Evolutionary conservation across 2,888 invertebrate species (phyloP), one percentile per base, ranked within the genome.

Genomic region (Phoenoteleia sp.): DNA sequence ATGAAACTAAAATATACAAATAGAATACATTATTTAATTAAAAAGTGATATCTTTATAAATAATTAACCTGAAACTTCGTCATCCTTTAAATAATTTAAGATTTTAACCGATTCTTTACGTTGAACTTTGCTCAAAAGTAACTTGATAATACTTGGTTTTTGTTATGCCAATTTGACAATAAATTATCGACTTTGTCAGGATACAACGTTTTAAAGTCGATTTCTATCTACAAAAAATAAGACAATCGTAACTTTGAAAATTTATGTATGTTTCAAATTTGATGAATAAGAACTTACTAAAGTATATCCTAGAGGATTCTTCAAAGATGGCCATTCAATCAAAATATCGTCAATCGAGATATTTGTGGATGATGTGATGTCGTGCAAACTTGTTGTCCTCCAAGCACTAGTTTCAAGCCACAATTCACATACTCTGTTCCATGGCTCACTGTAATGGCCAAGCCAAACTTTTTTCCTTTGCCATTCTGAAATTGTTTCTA

Each of bases 301-400:
- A 25, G 42, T 42, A 27, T 64, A 15, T 27, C 64, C 47, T 11
- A 45, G 25, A 25, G 64, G 64, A 64, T 64, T 42, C 27, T 64
- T 64, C 11, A 64, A 25, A 15, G 25, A 11, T 9, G 64, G 27
- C 64, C 64, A 64, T 3, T 45, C 27, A n/a, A 17, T 25, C 7
- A 64, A n/a, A 45, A 64, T 64, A 2, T 45, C 47, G n/a, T 4
- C n/a, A 9, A 42, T 42, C 3, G 6, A n/a, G n/a, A n/a, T n/a
- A n/a, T n/a, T n/a, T n/a, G n/a, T n/a, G n/a, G n/a, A n/a, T 6
- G n/a, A 11, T 4, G 9, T 15, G n/a, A n/a, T 42, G 3, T 42
- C n/a, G 9, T 42, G 42, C 9, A 42, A 3, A 9, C n/a, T 9
- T 11, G 9, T 4, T 11, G n/a, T 42, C n/a, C 42, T 6, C 42